These are phyloP conservation scores for Platyscapa corneri DNA, from an alignment of 1,140 invertebrate genomes.

Conservation along the genomic window DNA sequence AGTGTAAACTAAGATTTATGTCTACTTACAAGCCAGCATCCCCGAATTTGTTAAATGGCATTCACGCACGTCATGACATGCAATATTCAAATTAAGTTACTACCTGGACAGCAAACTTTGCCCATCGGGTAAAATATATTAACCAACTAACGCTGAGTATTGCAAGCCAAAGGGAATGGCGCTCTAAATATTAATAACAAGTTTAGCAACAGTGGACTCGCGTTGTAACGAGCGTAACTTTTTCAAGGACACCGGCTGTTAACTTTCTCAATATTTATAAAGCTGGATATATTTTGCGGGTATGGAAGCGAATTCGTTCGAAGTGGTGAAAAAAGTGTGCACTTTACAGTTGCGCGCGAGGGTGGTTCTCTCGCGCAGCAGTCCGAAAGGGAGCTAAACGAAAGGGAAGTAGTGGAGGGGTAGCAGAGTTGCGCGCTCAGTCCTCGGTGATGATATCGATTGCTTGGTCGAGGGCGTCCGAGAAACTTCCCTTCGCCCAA, in stretches of 20 bases:
- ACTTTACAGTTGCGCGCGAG: not conserved
- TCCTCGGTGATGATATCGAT: constrained; percentile 46
- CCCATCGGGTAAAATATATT: too few species aligned
- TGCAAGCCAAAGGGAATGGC: too few species aligned
- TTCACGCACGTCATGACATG: too few species aligned
- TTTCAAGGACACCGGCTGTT: not conserved
- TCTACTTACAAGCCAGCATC: not conserved
- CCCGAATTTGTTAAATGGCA: too few species aligned
- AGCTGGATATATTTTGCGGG: not conserved
- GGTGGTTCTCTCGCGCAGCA: too few species aligned
- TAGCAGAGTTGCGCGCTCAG: constrained; percentile 20
- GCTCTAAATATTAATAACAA: too few species aligned
- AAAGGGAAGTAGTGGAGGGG: not conserved
- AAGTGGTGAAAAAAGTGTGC: not conserved
- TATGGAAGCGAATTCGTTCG: not conserved
- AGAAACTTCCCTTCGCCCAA: constrained; percentile 43
- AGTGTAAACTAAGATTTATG: not conserved
- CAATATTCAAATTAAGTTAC: too few species aligned
- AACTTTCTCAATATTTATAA: not conserved
- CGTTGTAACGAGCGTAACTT: too few species aligned
- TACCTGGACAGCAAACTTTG: too few species aligned
- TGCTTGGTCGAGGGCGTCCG: constrained; percentile 35
- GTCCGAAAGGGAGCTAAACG: not conserved
- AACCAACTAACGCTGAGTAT: too few species aligned
- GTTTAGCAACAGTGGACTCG: too few species aligned